These are phyloP conservation scores for Chromobotia macracanthus DNA, from an alignment of 2,797 vertebrate species.

Conservation along the genomic window DNA sequence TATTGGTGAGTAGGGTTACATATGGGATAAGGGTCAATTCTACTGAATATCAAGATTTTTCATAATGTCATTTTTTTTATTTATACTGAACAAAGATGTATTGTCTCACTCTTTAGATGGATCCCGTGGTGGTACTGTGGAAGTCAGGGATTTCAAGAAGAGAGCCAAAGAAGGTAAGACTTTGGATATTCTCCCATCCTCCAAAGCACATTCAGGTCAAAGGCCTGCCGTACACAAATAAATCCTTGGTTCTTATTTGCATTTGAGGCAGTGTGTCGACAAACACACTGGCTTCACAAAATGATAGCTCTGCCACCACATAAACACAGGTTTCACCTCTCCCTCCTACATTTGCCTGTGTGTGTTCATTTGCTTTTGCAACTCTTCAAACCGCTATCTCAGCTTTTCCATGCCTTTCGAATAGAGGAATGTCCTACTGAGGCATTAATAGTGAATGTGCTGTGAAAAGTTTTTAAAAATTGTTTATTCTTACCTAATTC, in stretches of 20 bases:
- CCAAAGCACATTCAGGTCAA: constrained; percentile 53
- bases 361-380: constrained; percentile 53
- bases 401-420: constrained; percentile 38
- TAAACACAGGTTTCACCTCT: constrained; percentile 61
- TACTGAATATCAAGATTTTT: background rate
- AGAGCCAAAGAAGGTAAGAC: constrained; percentile 94
- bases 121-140: constrained; percentile 85
- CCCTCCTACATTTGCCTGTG: constrained; percentile 57
- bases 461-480: too few relatives aligned
- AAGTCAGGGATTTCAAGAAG: constrained; percentile 93
- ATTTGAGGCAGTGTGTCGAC: constrained; percentile 64
- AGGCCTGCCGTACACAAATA: constrained; percentile 60
- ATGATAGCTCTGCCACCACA: constrained; percentile 59
- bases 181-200: constrained; percentile 51
- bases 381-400: constrained; percentile 41
- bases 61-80: background rate
- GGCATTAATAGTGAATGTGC: too few relatives aligned
- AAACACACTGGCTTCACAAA: constrained; percentile 69
- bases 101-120: constrained; percentile 79
- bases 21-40: background rate
- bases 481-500: background rate
- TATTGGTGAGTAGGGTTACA: constrained; percentile 83
- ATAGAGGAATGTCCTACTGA: too few relatives aligned
- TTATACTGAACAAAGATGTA: constrained; percentile 26
- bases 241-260: constrained; percentile 63